Evolutionary conservation across 2,797 vertebrate species (phyloP).

Genomic region (Trachops cirrhosus): DNA sequence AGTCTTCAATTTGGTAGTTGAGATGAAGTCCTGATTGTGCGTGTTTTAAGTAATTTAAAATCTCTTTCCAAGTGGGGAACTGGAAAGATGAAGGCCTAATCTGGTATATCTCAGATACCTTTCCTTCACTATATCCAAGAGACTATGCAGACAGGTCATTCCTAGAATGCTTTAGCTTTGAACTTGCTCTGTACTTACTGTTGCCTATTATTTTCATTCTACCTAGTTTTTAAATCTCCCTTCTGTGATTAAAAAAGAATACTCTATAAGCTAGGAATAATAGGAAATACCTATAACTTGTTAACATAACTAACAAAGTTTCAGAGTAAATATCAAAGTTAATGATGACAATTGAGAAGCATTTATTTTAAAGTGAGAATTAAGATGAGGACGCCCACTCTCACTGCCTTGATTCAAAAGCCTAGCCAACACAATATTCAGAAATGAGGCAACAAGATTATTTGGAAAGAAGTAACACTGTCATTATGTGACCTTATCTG

Average conservation of each 20-base stretch:
- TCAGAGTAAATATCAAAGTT: background rate
- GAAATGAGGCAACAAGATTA: background rate
- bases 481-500: background rate
- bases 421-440: background rate
- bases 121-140: background rate
- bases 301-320: constrained; percentile 15
- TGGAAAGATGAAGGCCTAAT: background rate
- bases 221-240: constrained; percentile 4
- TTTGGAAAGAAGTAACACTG: background rate
- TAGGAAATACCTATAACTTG: background rate
- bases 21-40: background rate
- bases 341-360: background rate
- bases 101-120: background rate
- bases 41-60: background rate
- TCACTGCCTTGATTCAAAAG: background rate
- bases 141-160: background rate
- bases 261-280: background rate
- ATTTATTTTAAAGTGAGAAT: background rate
- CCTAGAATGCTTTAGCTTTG: background rate
- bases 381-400: background rate
- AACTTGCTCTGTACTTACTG: background rate
- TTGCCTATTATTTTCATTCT: background rate
- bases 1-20: background rate
- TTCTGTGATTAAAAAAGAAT: background rate
- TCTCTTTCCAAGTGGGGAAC: background rate